Evolutionary conservation across 2,113 vertebrate genomes (phyloP).

Genomic region (Typhlomys cinereus): DNA sequence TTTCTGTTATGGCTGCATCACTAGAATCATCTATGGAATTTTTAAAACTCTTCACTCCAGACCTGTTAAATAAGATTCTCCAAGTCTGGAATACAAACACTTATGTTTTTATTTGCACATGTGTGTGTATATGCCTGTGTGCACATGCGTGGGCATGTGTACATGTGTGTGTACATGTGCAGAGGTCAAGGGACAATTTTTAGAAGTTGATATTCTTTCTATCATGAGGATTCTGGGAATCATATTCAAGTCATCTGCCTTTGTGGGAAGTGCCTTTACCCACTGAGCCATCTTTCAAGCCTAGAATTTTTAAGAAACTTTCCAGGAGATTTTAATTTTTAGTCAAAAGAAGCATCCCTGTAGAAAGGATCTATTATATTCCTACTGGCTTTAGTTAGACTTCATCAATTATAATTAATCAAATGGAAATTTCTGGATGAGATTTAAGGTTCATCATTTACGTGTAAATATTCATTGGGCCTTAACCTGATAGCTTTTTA

Average conservation of each 20-base stretch:
- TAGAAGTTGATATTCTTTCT: too few relatives aligned
- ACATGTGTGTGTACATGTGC: too few relatives aligned
- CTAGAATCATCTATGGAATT: constrained; percentile 27
- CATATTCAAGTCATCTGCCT: too few relatives aligned
- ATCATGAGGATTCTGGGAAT: too few relatives aligned
- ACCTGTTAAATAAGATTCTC: constrained; percentile 40
- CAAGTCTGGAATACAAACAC: neutral
- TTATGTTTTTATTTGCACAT: too few relatives aligned
- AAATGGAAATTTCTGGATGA: neutral
- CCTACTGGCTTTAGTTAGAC: neutral
- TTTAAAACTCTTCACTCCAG: neutral
- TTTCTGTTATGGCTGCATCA: neutral
- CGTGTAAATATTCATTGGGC: neutral
- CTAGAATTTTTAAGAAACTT: constrained; percentile 13
- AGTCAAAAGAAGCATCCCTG: neutral
- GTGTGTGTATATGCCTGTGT: too few relatives aligned
- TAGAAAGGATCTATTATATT: neutral
- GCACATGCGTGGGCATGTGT: too few relatives aligned
- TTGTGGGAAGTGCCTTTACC: too few relatives aligned
- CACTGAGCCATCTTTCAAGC: too few relatives aligned
- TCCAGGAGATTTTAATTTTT: neutral
- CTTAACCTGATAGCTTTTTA: constrained; percentile 27
- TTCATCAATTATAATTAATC: constrained; percentile 42
- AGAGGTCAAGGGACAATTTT: too few relatives aligned
- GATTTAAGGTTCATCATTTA: constrained; percentile 20